A percentile compares a stretch with the other conserved stretches of the same genome.
phyloP scores from a whole-genome alignment of 2,113 vertebrate genomes.

The Copsychus sechellarum region DNA sequence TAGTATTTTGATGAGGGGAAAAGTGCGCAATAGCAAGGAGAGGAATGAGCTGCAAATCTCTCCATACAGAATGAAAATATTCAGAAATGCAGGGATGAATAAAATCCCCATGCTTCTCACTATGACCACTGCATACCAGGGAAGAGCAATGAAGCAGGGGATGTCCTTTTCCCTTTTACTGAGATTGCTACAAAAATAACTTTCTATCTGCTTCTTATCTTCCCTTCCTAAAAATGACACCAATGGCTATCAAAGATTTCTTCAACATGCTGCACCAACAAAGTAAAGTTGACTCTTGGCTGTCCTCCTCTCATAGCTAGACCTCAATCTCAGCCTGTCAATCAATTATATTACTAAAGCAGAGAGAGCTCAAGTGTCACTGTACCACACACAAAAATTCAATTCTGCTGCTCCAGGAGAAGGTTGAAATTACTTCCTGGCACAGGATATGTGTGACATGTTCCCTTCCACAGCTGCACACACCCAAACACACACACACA shows the following conservation, averaged over 20 bases:
- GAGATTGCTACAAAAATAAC: not conserved
- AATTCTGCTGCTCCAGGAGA: not conserved
- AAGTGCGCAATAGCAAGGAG: not conserved
- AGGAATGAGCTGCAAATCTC: not conserved
- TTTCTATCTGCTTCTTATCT: not conserved
- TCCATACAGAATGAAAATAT: not conserved
- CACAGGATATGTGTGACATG: not conserved
- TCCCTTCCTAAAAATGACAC: not conserved
- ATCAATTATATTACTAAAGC: not conserved
- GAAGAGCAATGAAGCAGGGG: not conserved
- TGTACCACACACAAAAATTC: not conserved
- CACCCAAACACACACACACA: accelerated
- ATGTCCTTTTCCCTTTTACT: not conserved
- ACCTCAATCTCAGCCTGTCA: not conserved
- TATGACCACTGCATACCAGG: not conserved
- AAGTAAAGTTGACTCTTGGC: not conserved
- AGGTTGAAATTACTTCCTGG: not conserved
- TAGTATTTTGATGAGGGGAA: not conserved
- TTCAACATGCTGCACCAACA: accelerated
- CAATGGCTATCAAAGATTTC: not conserved
- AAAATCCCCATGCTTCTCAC: not conserved
- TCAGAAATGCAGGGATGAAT: not conserved
- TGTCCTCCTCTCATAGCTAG: not conserved
- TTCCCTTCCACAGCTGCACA: not conserved
- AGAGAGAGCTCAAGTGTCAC: not conserved